These are phyloP conservation scores for Halcyon chelicuti DNA, from an alignment of 2,797 vertebrate genomes.

Conservation along the genomic window DNA sequence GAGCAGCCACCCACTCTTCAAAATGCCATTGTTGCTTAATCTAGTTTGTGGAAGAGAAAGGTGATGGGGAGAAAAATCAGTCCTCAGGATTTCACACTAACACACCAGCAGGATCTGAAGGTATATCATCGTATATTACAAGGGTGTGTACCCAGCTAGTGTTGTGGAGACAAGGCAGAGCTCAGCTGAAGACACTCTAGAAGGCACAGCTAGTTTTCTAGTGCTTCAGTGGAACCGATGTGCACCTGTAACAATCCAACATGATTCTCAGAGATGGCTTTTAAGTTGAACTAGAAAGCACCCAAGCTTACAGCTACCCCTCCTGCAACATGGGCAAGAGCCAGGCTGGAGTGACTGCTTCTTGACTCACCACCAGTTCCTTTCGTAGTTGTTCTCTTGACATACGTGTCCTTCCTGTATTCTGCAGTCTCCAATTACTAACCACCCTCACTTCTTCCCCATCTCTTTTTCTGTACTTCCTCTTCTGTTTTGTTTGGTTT, in stretches of 20 bases:
- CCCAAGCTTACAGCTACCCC: not conserved
- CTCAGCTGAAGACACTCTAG: not conserved
- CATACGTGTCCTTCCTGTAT: not conserved
- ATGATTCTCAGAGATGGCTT: not conserved
- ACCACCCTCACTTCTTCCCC: not conserved
- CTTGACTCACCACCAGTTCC: not conserved
- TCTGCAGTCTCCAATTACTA: not conserved
- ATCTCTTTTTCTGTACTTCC: not conserved
- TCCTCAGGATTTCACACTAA: not conserved
- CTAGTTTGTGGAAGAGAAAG: constrained; percentile 7
- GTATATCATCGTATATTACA: not conserved
- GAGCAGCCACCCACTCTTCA: constrained; percentile 88
- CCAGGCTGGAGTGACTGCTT: not conserved
- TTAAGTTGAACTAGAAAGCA: not conserved
- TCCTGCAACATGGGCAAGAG: not conserved
- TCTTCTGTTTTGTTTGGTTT: not conserved
- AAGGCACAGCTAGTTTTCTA: not conserved
- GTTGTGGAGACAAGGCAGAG: not conserved
- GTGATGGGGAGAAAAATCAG: not conserved
- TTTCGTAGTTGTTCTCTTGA: not conserved
- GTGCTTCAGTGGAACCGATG: not conserved
- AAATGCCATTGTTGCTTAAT: constrained; percentile 79
- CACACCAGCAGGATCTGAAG: not conserved
- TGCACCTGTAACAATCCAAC: accelerated
- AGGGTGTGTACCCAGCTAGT: not conserved